Evolutionary conservation across 2,888 invertebrate genomes (phyloP), one percentile per base, ranked within the genome.

Genomic region (Dasypolia templi): DNA sequence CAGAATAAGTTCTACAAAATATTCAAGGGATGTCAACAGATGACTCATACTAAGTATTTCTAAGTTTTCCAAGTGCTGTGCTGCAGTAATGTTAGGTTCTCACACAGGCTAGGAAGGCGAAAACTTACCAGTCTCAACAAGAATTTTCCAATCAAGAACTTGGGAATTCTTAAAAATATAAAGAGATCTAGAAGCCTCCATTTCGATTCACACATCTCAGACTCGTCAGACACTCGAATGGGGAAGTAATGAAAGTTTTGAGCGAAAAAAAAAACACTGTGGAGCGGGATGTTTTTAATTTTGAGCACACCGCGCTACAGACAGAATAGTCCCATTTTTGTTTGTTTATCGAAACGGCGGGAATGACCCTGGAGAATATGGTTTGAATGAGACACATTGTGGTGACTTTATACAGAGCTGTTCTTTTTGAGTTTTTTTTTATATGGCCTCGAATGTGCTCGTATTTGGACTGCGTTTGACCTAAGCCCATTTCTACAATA

Each of bases 161-260:
- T 4, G 46, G 19, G 14, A 19, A 19, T 5, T 44, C 17, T 44
- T 44, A 17, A 19, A 14, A 46, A 17, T 53, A 53, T 14, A 26
- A 4, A 12, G 2, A 14, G 5, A 26, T 53, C 26, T 53, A 17
- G 32, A 32, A 64, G 70, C 29, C 39, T 71, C 68, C 77, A 46
- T 51, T 22, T 44, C 29, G 7, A 56, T 78, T 82, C 64, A 7
- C 6, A 71, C 63, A 74, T 82, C 67, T 4, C 5, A 0, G 59
- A 22, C 44, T 29, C 56, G 29, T 35, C 77, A 74, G 81, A 70
- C 73, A 77, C 59, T 70, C 72, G 66, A 77, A 83, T 74, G 73
- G 68, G 59, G 56, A 74, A 81, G 70, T 81, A 67, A 82, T 77
- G 62, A 84, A 82, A 82, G 63, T 84, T 82, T 74, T 55, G 69